Evolutionary conservation across 1,140 invertebrate genomes (phyloP).

Genomic region (Venustaconcha ellipsiformis): DNA sequence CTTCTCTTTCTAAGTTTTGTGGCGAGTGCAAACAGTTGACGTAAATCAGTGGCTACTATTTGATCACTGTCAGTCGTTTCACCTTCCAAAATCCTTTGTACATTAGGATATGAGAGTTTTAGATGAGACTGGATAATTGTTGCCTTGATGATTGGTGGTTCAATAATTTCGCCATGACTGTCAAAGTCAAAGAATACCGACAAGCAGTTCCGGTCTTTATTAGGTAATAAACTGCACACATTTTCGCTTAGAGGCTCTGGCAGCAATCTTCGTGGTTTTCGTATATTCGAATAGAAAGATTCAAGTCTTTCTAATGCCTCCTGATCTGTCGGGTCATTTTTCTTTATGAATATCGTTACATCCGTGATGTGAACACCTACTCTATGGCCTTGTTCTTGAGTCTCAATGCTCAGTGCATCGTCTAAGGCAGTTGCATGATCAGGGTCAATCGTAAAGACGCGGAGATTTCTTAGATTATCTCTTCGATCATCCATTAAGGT

Average conservation of each 20-base stretch:
- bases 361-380: slow-evolving; percentile 63
- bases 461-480: slow-evolving; percentile 66
- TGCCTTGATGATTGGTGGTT: slow-evolving; percentile 19
- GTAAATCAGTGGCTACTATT: slow-evolving; percentile 19
- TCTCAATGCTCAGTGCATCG: slow-evolving; percentile 85
- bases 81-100: slow-evolving; percentile 30
- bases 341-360: slow-evolving; percentile 50
- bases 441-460: slow-evolving; percentile 91
- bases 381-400: slow-evolving; percentile 18
- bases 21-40: slow-evolving; percentile 29
- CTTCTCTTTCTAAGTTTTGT: slow-evolving; percentile 32
- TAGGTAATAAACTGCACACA: slow-evolving; percentile 63
- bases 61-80: not conserved
- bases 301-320: slow-evolving; percentile 53
- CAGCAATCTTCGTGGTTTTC: slow-evolving; percentile 60
- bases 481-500: not conserved
- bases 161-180: slow-evolving; percentile 23
- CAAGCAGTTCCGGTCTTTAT: slow-evolving; percentile 46
- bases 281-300: slow-evolving; percentile 48
- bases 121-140: slow-evolving; percentile 24
- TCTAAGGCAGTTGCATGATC: slow-evolving; percentile 98
- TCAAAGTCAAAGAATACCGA: slow-evolving; percentile 45
- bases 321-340: slow-evolving; percentile 40
- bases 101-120: slow-evolving; percentile 38
- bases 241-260: slow-evolving; percentile 62